Evolutionary conservation across 2,113 vertebrate species (phyloP), one percentile per base, ranked within the genome.

Genomic region (Myrmecobius fasciatus): DNA sequence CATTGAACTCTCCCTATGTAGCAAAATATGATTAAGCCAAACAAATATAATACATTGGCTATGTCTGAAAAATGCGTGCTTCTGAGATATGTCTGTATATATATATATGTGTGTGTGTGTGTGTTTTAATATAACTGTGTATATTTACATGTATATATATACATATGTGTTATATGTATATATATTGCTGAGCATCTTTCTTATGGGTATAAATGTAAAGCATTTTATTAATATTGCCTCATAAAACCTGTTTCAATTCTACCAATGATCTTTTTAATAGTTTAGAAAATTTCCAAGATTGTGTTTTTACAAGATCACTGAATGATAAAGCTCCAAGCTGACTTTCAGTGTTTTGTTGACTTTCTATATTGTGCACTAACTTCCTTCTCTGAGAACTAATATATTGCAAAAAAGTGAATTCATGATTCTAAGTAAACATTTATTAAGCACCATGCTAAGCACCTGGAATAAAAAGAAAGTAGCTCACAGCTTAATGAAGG

Each of bases 231-330:
- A 47, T 24, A 49, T 89, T 67, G 88, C 31, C 90, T 93, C 93
- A 91, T 92, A 46, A 93, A 94, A 93, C 20, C 52, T 94, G 93
- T 90, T 49, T 26, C 90, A 95, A 88, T 7, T 83, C 53, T 75
- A 22, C 51, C 52, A 92, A 94, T 90, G 91, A 96, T 91, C 54
- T 47, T 36, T 89, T 96, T n/a, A 91, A 49, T 60, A 90, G 43
- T 24, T n/a, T 31, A 94, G 93, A 94, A 92, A 67, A 24, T 25
- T 89, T 47, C 52, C 83, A 5, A 36, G 92, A 93, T 94, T 22
- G 83, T 93, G 67, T 52, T 47, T 25, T 67, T 90, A 53, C 75
- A 67, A 25, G 14, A 53, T 96, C 5, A 56, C 28, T 25, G 95
- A 92, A 88, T 54, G n/a, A 10, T 36, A 8, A 54, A 10, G 47